Percentiles rank a stretch among this genome's conserved stretches.
phyloP scores from a whole-genome alignment of 2,797 vertebrate genomes.

The Chelon auratus region DNA sequence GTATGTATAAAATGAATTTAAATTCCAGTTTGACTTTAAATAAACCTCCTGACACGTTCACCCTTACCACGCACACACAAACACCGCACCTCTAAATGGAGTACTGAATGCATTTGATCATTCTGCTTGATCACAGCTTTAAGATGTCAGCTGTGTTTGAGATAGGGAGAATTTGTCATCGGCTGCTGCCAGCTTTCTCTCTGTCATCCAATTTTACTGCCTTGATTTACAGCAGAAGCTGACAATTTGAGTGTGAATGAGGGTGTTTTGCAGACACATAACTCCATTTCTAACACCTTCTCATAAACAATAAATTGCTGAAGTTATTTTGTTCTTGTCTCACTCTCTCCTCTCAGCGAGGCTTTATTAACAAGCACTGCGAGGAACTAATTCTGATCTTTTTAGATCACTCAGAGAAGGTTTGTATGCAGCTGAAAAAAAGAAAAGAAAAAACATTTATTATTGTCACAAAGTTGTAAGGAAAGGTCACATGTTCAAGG shows the following conservation, averaged over 20 bases:
- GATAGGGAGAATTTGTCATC: constrained; percentile 71
- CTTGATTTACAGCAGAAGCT: constrained; percentile 65
- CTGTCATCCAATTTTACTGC: constrained; percentile 67
- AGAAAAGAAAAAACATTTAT: constrained; percentile 38
- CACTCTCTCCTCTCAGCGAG: constrained; percentile 65
- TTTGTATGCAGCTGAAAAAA: constrained; percentile 19
- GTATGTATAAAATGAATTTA: constrained; percentile 1
- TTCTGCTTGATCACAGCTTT: constrained; percentile 80
- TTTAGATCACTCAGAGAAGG: constrained; percentile 29
- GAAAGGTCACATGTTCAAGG: constrained; percentile 67
- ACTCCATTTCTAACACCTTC: constrained; percentile 72
- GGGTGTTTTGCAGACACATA: constrained; percentile 65
- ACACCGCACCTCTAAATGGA: constrained; percentile 34
- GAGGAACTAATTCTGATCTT: constrained; percentile 42
- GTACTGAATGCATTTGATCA: constrained; percentile 77
- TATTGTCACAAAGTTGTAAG: constrained; percentile 45
- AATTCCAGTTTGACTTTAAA: constrained; percentile 33
- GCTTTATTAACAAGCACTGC: constrained; percentile 57
- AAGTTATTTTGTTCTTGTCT: constrained; percentile 73
- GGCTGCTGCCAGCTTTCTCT: constrained; percentile 70
- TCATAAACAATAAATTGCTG: constrained; percentile 76
- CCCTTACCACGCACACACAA: constrained; percentile 16
- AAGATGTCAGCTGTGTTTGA: constrained; percentile 78
- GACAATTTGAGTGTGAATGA: constrained; percentile 68
- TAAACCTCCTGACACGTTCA: constrained; percentile 20